Base-by-base conservation (phyloP, 1,140 invertebrate genomes). In the Psilanteris sp. region DNA sequence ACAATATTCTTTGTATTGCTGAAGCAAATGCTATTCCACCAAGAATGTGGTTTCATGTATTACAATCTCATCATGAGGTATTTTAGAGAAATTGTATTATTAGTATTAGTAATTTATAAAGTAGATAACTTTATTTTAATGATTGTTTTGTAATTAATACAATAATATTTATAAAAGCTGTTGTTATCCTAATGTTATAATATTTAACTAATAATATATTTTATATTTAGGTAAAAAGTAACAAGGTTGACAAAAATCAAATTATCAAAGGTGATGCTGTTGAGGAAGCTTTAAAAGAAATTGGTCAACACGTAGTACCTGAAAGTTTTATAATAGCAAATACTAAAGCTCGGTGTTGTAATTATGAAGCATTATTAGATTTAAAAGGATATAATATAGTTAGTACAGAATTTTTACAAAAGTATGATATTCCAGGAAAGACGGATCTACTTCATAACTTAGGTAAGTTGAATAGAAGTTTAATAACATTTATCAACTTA, bases 1-100 rank as follows among this genome's bases (percentile, higher is more conserved):
- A 86, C 9, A 87, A 84, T 18, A 86, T 90, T 54, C 67, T 90
- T n/a, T 90, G 89, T 61, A 87, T 90, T 18, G 86, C 84, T 3
- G 89, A 90, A 81, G 81, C 84, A 31, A 84, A 81, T 77, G 14
- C 81, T 13, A 77, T 86, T 43, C 87, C 86, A 37, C 85, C 84
- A 39, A 81, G 81, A 26, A 85, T 88, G 80, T 89, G 87, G 87
- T 72, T 89, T 24, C 85, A 87, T 36, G 83, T 89, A 26, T 78
- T 89, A n/a, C 64, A 83, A 41, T 66, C 82, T 27, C 57, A 83
- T 36, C 81, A 82, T 41, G 85, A 87, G 78, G 83, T 86, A 81
- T 46, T 41, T 50, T n/a, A n/a, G n/a, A n/a, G n/a, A n/a, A n/a
- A n/a, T n/a, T n/a, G n/a, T n/a, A n/a, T n/a, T n/a, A n/a, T n/a